Base-by-base conservation (phyloP, 2,797 vertebrate genomes). In the Pseudotriccus pelzelni region DNA sequence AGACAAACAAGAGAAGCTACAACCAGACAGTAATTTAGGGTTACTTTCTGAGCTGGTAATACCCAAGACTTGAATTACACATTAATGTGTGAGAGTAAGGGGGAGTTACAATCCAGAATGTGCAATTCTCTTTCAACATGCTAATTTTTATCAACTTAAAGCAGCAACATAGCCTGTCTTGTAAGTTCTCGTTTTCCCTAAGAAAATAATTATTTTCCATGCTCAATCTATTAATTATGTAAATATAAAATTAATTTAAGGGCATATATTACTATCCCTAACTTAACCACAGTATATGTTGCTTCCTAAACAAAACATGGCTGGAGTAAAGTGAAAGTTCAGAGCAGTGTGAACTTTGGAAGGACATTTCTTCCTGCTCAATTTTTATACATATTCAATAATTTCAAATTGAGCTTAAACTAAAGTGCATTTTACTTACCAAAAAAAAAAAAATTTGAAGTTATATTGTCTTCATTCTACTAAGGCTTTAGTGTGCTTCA, bases 391-490 rank as follows among this genome's bases (percentile, higher is more conserved):
- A 15, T 46, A 62, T 28, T 55, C 3, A 34, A 4, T 47, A 7
- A 56, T 92, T 88, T 70, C 20, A 81, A 86, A 28, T 1, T 46
- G 8, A 80, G 9, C 7, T 58, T 85, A 43, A 55, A 50, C 3
- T 8, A 73, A 84, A 34, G 2, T 17, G 3, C 0, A 0, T 32
- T 90, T 43, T 75, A 11, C 36, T 52, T 75, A 1, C 30, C n/a
- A n/a, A 36, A 74, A 90, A 63, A 25, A 12, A 59, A 28, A 8
- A 5, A 34, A 4, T 41, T 85, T 6, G 5, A 79, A 43, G 3
- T 59, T 87, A 8, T 46, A 14, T 50, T 60, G 13, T 63, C 17
- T 21, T 77, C 8, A 8, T 63, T 34, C 39, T 72, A 16, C 9
- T 24, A n/a, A 50, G 22, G 19, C 2, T 36, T 44, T 24, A 25